These are phyloP conservation scores for Phaonia tiefii DNA, from an alignment of 2,888 invertebrate genomes.

Conservation along the genomic window DNA sequence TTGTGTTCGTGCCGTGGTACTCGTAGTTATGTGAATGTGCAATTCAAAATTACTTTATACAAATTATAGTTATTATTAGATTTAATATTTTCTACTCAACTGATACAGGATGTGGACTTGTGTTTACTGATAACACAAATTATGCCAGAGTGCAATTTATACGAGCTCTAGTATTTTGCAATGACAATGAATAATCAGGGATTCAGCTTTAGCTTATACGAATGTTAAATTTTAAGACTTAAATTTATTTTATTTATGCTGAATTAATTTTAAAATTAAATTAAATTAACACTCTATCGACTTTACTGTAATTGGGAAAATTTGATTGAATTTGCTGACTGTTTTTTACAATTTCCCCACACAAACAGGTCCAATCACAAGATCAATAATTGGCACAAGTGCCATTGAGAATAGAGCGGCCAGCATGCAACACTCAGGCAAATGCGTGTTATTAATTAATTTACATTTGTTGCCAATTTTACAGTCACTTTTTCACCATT, in stretches of 20 bases:
- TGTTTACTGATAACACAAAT: too few relatives aligned
- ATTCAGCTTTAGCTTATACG: too few relatives aligned
- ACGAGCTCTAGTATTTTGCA: too few relatives aligned
- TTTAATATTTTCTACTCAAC: neutral
- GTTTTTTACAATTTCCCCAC: neutral
- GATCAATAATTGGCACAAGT: slow-evolving; percentile 4
- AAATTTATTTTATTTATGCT: neutral
- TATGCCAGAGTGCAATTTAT: too few relatives aligned
- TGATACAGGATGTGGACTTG: neutral
- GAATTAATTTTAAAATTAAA: neutral
- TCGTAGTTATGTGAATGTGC: neutral
- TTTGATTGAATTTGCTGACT: neutral
- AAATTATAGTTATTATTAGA: slow-evolving; percentile 21
- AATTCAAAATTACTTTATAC: neutral
- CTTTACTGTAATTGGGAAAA: neutral
- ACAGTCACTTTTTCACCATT: neutral
- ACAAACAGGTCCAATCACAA: neutral
- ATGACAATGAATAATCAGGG: too few relatives aligned
- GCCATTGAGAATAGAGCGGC: neutral
- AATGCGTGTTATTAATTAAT: slow-evolving; percentile 55
- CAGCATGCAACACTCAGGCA: neutral
- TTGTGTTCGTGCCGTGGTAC: neutral
- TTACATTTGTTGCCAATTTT: slow-evolving; percentile 36
- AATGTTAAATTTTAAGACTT: slow-evolving; percentile 4
- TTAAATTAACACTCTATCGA: neutral